Base-by-base conservation (phyloP, 2,113 vertebrate species). In the Oostethus manadensis region DNA sequence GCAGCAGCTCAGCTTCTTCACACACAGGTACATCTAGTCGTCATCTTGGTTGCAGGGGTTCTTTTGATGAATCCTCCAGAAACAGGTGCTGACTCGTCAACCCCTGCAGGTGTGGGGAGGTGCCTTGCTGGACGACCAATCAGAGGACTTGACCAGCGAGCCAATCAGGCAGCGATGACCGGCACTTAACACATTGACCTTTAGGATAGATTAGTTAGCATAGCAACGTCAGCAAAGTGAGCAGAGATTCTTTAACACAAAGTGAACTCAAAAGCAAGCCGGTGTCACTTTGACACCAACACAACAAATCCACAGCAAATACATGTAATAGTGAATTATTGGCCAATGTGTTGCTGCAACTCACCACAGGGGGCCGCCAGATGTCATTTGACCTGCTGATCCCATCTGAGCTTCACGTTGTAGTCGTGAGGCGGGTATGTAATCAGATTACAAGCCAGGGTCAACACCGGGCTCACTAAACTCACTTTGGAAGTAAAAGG, bases 1-100 rank as follows among this genome's bases (percentile, higher is more conserved):
- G 66, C 82, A 86, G 60, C 81, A 84, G 70, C 78, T 86, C 54
- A 78, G 78, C 60, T 84, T 82, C 73, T 76, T 86, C 62, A 86
- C 84, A 44, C 38, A 44, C 45, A 58, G 38, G 53, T 48, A 42
- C 20, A 60, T 22, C 13, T 17, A 11, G 29, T 11, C 11, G 26
- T 33, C 51, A n/a, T 33, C 26, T 8, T 51, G 50, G 50, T 15
- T 8, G 16, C 50, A 10, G 6, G 6, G 3, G 14, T 47, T n/a
- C 46, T 47, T 17, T 45, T 15, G 18, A 50, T 23, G 13, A 26
- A 3, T 51, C 8, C 15, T 53, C 7, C 33, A 10, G 17, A 18
- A 54, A 6, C 48, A 21, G 48, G 18, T 22, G 11, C 23, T 18
- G 20, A 21, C n/a, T 8, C 23, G 48, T 50, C 48, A 20, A 20